A percentile compares a stretch with the other conserved stretches of the same genome.
Conservation (phyloP, 1,140 invertebrate genomes). For the Epicauta chinensis region DNA sequence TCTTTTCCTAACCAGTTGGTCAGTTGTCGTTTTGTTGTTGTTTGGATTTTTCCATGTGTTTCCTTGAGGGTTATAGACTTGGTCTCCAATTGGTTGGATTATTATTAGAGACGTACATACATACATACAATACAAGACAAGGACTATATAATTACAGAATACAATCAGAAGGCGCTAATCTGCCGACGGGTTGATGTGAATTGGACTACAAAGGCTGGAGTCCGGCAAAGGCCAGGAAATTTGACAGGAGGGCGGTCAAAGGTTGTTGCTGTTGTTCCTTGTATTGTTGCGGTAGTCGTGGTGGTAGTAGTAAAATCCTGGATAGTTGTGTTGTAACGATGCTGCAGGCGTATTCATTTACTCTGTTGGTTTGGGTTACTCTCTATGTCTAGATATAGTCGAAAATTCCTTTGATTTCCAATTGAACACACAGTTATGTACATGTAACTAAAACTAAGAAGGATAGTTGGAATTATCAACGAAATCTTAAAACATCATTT, state of each 20-base stretch:
- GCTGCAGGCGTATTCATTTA: slow-evolving; percentile 28
- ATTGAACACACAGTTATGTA: no score
- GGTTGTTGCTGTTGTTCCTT: slow-evolving; percentile 20
- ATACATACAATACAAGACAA: no score
- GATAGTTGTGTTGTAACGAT: neutral
- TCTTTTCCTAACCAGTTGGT: no score
- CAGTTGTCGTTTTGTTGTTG: no score
- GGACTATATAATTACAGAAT: slow-evolving; percentile 18
- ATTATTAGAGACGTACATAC: no score
- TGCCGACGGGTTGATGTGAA: slow-evolving; percentile 24
- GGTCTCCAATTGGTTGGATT: no score
- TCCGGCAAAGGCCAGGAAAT: slow-evolving; percentile 36
- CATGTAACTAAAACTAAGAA: no score
- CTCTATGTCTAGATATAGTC: slow-evolving; percentile 15
- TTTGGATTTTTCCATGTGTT: no score
- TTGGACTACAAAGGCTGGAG: slow-evolving; percentile 31
- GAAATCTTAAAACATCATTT: neutral
- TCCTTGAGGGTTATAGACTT: no score
- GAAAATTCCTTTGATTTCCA: slow-evolving; percentile 19
- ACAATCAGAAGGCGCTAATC: slow-evolving; percentile 30
- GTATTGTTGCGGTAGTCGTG: no score
- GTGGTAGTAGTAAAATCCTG: no score
- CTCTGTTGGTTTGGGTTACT: slow-evolving; percentile 13
- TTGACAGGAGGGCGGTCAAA: slow-evolving; percentile 37
- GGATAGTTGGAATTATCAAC: neutral